Evolutionary conservation across 2,113 vertebrate species (phyloP).

Genomic region (Atlantisia rogersi): DNA sequence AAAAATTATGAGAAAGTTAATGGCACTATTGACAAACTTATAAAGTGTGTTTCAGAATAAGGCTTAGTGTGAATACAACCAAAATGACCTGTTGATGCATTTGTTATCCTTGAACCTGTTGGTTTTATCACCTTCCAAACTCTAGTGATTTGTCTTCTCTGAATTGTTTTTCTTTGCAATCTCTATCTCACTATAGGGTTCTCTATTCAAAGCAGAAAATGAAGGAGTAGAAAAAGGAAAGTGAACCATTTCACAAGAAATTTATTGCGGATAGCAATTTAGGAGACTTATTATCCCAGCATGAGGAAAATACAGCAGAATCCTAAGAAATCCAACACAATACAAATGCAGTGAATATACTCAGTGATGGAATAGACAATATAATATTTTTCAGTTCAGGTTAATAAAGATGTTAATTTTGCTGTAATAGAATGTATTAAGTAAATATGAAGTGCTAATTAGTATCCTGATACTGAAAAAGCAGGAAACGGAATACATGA

Average conservation of each 20-base stretch:
- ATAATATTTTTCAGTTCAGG: conserved; percentile 19
- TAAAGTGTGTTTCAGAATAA: neutral
- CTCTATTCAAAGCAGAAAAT: conserved; percentile 61
- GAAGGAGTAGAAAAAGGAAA: conserved; percentile 54
- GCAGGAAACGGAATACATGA: neutral
- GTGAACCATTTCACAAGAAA: conserved; percentile 66
- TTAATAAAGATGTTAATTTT: conserved; percentile 52
- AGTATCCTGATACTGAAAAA: conserved; percentile 40
- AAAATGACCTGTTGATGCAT: conserved; percentile 44
- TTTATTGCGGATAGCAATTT: conserved; percentile 71
- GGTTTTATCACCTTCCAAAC: conserved; percentile 47
- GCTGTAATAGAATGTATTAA: conserved; percentile 8
- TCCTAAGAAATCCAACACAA: conserved; percentile 63
- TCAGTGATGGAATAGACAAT: conserved; percentile 8
- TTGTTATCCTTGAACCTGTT: conserved; percentile 37
- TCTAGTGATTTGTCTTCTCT: conserved; percentile 50
- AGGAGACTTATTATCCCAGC: conserved; percentile 69
- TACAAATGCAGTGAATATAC: conserved; percentile 40
- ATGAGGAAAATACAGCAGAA: conserved; percentile 58
- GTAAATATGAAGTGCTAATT: conserved; percentile 64
- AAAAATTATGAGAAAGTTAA: neutral
- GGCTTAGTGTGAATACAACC: neutral
- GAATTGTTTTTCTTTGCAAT: conserved; percentile 62
- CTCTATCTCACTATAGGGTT: conserved; percentile 61
- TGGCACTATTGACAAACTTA: conserved; percentile 2